A percentile compares a stretch with the other conserved stretches of the same genome.
phyloP scores from a whole-genome alignment of 2,888 invertebrate species.

The Scaptomyza parva region DNA sequence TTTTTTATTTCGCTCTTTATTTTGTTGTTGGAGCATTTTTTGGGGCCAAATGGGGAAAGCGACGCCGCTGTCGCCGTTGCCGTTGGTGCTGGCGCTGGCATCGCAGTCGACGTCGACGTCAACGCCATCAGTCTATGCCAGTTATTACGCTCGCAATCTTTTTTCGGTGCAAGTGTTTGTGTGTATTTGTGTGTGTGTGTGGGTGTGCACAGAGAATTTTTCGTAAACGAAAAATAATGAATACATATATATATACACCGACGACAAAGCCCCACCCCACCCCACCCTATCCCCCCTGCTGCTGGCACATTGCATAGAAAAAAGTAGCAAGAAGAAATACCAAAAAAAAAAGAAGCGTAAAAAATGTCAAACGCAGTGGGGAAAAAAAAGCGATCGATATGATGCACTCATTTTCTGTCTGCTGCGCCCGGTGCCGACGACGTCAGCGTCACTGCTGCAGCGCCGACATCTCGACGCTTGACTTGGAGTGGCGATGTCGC shows the following conservation, averaged over 20 bases:
- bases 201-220: constrained; percentile 68
- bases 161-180: constrained; percentile 58
- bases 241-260: constrained; percentile 67
- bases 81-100: constrained; percentile 27
- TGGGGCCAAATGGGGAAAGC: constrained; percentile 68
- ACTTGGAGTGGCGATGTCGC: constrained; percentile 69
- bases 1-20: constrained; percentile 58
- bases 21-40: constrained; percentile 38
- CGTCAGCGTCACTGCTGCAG: constrained; percentile 49
- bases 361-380: constrained; percentile 71
- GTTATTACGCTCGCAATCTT: constrained; percentile 78
- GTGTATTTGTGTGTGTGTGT: constrained; percentile 38
- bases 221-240: constrained; percentile 82
- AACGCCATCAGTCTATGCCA: constrained; percentile 74
- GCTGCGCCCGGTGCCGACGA: constrained; percentile 78
- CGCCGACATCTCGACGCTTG: constrained; percentile 62
- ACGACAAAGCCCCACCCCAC: constrained; percentile 41
- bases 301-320: constrained; percentile 75
- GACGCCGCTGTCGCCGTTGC: constrained; percentile 45
- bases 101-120: constrained; percentile 44
- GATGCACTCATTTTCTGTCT: constrained; percentile 85
- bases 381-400: constrained; percentile 84
- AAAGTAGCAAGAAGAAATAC: constrained; percentile 76
- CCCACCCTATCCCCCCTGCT: constrained; percentile 1
- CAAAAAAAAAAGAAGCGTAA: constrained; percentile 53